Percentiles rank a stretch among this genome's conserved stretches.
Conservation (phyloP, 2,888 invertebrate genomes). For the Platycnemis pennipes region DNA sequence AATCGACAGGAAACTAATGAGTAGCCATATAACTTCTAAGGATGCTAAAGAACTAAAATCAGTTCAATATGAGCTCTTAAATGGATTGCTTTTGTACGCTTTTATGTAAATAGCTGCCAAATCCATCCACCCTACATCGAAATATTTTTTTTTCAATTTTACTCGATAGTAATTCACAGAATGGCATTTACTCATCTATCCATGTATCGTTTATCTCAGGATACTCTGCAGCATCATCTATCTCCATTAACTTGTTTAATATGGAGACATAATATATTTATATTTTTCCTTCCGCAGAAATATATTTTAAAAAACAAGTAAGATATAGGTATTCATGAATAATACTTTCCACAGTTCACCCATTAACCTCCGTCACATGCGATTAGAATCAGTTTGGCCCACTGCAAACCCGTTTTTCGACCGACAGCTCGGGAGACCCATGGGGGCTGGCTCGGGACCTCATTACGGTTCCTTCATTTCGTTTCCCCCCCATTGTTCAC, state of each 20-base stretch:
- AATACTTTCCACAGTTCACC: neutral
- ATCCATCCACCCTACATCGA: too few species aligned
- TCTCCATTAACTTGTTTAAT: neutral
- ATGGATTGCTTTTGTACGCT: too few species aligned
- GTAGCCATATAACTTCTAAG: too few species aligned
- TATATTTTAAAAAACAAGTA: neutral
- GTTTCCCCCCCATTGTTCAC: neutral
- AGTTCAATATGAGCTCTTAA: too few species aligned
- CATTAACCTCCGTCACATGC: neutral
- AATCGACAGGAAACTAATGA: too few species aligned
- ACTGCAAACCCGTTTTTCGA: neutral
- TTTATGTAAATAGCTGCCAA: too few species aligned
- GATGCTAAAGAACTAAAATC: too few species aligned
- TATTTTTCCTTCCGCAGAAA: neutral
- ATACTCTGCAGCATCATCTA: neutral
- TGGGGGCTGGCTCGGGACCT: neutral
- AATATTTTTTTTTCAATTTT: too few species aligned
- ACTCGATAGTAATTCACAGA: too few species aligned
- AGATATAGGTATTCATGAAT: neutral
- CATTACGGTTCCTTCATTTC: constrained; percentile 21
- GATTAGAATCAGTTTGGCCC: neutral
- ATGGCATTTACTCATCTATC: neutral
- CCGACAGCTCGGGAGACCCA: neutral
- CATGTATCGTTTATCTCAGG: neutral
- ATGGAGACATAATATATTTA: neutral